phyloP scores from a whole-genome alignment of 2,113 vertebrate genomes.

The Empidonax traillii region DNA sequence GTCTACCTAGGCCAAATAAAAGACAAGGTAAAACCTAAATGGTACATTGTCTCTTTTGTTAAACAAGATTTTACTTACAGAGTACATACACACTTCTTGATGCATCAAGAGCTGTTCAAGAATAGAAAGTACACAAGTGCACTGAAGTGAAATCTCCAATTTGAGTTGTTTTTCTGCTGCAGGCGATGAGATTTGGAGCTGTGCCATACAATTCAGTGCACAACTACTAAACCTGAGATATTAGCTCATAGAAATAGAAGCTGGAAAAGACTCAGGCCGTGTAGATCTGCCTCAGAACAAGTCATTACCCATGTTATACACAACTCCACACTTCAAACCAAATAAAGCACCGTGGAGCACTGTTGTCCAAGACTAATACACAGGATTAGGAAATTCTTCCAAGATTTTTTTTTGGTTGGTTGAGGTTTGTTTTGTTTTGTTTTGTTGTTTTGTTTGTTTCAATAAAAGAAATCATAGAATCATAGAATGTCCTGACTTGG shows the following conservation, averaged over 20 bases:
- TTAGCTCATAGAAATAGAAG: background rate
- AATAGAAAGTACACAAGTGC: background rate
- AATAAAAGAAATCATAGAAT: background rate
- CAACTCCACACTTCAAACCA: background rate
- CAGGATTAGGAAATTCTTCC: background rate
- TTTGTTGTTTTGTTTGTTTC: background rate
- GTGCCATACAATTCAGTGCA: background rate
- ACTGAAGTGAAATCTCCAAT: background rate
- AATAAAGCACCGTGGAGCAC: background rate
- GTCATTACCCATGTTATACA: background rate
- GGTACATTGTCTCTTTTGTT: background rate
- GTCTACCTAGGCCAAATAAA: background rate
- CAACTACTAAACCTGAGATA: background rate
- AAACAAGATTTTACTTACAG: background rate
- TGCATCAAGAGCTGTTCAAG: background rate
- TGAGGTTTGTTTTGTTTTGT: background rate
- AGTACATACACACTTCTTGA: background rate
- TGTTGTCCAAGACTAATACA: background rate
- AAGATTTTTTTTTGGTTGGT: background rate
- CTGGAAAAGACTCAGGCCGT: background rate
- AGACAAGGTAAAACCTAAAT: background rate
- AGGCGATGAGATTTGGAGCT: background rate
- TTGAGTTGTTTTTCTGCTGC: constrained; percentile 20
- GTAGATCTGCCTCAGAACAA: background rate
- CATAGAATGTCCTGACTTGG: background rate